Conservation (phyloP, 2,797 vertebrate genomes). For the Mareca penelope region DNA sequence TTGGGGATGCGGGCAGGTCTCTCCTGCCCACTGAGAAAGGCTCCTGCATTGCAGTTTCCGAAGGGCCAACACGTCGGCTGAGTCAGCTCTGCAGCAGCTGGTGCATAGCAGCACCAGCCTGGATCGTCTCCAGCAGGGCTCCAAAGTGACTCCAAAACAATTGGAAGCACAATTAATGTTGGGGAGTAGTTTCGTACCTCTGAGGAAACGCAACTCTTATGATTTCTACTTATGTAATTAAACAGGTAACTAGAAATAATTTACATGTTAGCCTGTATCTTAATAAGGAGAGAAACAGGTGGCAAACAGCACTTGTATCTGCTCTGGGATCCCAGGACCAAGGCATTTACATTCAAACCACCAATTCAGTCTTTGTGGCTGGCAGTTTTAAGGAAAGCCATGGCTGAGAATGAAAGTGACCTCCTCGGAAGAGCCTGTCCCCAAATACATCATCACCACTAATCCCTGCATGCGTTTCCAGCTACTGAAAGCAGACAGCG, state of each 20-base stretch:
- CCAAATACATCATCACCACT: background rate
- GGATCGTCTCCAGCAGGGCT: background rate
- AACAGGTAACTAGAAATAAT: background rate
- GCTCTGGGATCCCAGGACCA: background rate
- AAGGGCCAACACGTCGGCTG: background rate
- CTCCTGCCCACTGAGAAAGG: background rate
- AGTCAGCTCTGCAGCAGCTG: slow-evolving; percentile 8
- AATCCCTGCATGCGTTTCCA: rapidly evolving
- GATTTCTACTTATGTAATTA: background rate
- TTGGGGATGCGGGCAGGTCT: background rate
- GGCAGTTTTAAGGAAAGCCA: background rate
- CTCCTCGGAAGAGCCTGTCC: background rate
- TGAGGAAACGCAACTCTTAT: background rate
- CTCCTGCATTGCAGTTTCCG: rapidly evolving
- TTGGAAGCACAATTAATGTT: background rate
- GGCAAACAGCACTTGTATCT: background rate
- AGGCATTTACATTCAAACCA: background rate
- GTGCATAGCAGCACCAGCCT: background rate
- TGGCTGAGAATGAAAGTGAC: background rate
- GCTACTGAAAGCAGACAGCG: background rate
- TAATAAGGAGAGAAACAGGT: background rate
- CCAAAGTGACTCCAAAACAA: background rate
- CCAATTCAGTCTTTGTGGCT: background rate
- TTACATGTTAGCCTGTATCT: background rate
- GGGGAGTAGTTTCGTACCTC: background rate